Base-by-base conservation (phyloP, 2,797 vertebrate species). In the Tarsius wallacei region DNA sequence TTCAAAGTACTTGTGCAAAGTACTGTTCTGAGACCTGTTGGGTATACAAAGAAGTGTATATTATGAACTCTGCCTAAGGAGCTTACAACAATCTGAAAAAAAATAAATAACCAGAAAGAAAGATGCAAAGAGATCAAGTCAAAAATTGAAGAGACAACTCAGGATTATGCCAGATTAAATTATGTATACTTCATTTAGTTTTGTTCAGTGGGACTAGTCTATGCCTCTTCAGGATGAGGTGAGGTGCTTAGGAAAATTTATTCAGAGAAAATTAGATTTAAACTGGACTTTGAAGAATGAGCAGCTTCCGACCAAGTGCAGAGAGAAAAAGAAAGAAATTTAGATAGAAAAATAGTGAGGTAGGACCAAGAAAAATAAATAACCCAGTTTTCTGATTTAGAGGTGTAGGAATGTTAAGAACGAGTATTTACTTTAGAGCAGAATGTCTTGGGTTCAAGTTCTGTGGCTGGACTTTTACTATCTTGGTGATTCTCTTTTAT, bases 261-360 rank as follows among this genome's bases (percentile, higher is more conserved):
- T 15, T 49, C 33, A 70, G 47, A 82, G 66, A 86, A 90, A 91
- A 57, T 77, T 51, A 84, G 64, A 78, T 77, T 88, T 49, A 61
- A 89, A 31, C 17, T 82, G 59, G 70, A 83, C 33, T 94, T 89
- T 66, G 28, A 71, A 77, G 22, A 47, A 78, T 81, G 55, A 68
- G 12, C 17, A 85, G 63, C 9, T 71, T 84, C 81, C 21, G 28
- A 73, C 26, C 80, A 28, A 2, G 33, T 26, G 0, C 47, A 28
- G 85, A 70, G 24, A 57, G 16, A 68, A 77, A 57, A 3, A 73
- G 49, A 68, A 21, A 87, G 51, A 84, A 74, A 81, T 15, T 47
- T 24, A n/a, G 49, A 74, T 0, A 91, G 66, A 31, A 8, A 42
- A 81, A 59, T 0, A 63, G 12, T 7, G 21, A 84, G 7, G 21